These are phyloP conservation scores for Periphyllus acericola DNA, from an alignment of 2,888 invertebrate genomes.

Conservation along the genomic window DNA sequence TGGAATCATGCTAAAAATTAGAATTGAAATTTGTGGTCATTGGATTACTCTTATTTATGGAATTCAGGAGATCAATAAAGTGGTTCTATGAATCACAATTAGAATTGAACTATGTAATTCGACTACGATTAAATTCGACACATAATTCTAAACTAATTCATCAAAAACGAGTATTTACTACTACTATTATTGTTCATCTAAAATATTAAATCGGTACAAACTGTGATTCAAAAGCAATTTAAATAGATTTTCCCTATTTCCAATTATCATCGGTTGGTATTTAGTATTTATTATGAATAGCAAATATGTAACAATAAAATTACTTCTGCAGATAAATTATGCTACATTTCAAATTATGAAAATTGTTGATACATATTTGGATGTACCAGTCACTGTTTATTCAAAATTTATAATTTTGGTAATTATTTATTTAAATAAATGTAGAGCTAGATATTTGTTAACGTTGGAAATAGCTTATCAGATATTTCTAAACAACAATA, in stretches of 20 bases:
- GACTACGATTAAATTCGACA: constrained; percentile 21
- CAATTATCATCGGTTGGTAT: background rate
- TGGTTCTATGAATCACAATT: constrained; percentile 19
- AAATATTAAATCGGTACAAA: constrained; percentile 6
- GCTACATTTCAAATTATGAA: background rate
- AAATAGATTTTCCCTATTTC: constrained; percentile 38
- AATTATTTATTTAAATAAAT: too few relatives aligned
- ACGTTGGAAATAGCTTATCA: too few relatives aligned
- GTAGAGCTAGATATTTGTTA: too few relatives aligned
- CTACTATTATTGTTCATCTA: constrained; percentile 31
- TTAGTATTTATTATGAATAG: background rate
- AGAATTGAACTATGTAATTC: constrained; percentile 23
- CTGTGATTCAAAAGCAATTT: constrained; percentile 32
- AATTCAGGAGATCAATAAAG: background rate
- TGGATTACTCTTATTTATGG: constrained; percentile 23
- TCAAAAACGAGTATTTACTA: constrained; percentile 44
- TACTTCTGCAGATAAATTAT: background rate
- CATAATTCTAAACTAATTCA: constrained; percentile 41
- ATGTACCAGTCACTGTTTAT: too few relatives aligned
- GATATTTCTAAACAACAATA: too few relatives aligned
- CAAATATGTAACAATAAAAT: background rate
- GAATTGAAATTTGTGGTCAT: background rate
- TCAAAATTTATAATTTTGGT: too few relatives aligned
- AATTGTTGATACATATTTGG: background rate
- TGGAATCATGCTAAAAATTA: background rate